Conservation (phyloP, 2,113 vertebrate species). For the Alligator mississippiensis region DNA sequence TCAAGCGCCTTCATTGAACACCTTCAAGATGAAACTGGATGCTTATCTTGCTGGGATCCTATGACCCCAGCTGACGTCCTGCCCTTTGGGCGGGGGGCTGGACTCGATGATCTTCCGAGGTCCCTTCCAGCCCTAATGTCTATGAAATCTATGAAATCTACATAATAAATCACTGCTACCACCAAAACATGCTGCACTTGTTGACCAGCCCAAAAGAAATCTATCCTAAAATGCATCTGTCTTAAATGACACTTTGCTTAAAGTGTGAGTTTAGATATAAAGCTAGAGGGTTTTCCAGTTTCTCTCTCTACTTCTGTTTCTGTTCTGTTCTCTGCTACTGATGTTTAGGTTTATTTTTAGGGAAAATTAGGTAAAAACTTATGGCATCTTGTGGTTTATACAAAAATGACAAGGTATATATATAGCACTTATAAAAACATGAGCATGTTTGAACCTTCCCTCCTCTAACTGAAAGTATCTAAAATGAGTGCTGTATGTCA, state of each 20-base stretch:
- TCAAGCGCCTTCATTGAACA: too few relatives aligned
- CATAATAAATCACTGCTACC: neutral
- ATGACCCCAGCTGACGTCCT: too few relatives aligned
- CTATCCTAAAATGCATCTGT: neutral
- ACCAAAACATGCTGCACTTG: neutral
- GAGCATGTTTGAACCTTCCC: neutral
- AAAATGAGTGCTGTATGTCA: neutral
- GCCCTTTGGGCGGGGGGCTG: too few relatives aligned
- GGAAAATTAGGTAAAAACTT: neutral
- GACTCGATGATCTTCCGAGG: too few relatives aligned
- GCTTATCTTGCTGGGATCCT: too few relatives aligned
- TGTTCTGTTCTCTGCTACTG: too few relatives aligned
- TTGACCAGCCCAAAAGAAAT: neutral
- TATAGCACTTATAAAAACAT: neutral
- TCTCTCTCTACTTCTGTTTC: neutral
- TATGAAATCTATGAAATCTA: too few relatives aligned
- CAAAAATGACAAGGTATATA: neutral
- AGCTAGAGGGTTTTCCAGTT: neutral
- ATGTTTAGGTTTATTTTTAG: neutral
- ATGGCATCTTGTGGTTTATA: neutral
- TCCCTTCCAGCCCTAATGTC: too few relatives aligned
- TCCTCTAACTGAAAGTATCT: neutral
- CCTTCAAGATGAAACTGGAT: too few relatives aligned
- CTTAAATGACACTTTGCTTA: neutral
- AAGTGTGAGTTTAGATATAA: neutral